Conservation (phyloP, 2,797 vertebrate genomes). For the Astyanax mexicanus region DNA sequence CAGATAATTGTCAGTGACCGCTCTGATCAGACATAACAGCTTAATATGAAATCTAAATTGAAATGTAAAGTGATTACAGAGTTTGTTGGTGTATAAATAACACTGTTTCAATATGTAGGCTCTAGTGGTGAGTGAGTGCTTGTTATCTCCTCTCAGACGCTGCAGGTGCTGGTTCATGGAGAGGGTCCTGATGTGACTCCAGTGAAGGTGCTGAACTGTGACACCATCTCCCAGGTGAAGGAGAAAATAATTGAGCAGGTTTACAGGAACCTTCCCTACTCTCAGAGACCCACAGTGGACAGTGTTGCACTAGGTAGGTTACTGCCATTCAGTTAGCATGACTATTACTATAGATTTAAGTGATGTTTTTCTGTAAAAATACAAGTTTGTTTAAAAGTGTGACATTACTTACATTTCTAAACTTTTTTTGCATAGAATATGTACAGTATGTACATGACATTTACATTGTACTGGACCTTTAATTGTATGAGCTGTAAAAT, state of each 20-base stretch:
- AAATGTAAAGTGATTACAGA: too few relatives aligned
- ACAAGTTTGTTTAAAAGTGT: too few relatives aligned
- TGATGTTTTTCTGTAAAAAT: too few relatives aligned
- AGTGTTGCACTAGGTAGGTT: conserved; percentile 91
- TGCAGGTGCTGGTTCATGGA: conserved; percentile 92
- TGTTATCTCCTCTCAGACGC: conserved; percentile 77
- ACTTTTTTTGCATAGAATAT: too few relatives aligned
- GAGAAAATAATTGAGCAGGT: conserved; percentile 99
- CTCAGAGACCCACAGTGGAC: conserved; percentile 91
- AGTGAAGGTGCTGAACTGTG: conserved; percentile 97
- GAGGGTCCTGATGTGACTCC: conserved; percentile 89
- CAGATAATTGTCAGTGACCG: too few relatives aligned
- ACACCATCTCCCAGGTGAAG: conserved; percentile 97
- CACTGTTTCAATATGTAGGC: too few relatives aligned
- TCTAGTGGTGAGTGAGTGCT: not conserved
- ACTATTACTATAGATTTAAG: too few relatives aligned
- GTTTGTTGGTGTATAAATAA: too few relatives aligned
- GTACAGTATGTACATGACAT: too few relatives aligned
- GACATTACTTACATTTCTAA: too few relatives aligned
- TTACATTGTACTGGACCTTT: not conserved
- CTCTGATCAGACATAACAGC: too few relatives aligned
- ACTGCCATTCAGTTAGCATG: not conserved
- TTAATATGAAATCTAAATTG: too few relatives aligned
- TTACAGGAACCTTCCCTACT: conserved; percentile 90
- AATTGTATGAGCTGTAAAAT: not conserved